Percentiles rank a stretch among this genome's conserved stretches.
Conservation (phyloP, 2,888 invertebrate species). For the Brassicogethes aeneus region DNA sequence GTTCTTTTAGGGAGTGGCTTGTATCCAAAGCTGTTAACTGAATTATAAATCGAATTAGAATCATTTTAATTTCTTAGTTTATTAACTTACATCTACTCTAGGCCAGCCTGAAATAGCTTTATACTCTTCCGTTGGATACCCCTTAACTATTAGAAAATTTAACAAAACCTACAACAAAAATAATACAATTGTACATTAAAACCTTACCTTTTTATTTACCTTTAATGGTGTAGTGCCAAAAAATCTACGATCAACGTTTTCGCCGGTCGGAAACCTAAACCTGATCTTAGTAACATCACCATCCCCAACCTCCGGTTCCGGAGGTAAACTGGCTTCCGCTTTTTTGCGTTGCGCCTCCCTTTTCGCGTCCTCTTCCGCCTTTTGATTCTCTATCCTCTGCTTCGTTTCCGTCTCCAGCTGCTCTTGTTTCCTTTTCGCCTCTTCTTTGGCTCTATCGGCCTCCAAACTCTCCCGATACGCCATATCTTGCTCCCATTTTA, state of each 20-base stretch:
- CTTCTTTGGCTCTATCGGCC: conserved; percentile 83
- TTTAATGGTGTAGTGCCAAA: conserved; percentile 48
- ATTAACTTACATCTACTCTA: conserved; percentile 79
- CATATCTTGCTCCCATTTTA: conserved; percentile 89
- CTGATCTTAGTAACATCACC: conserved; percentile 64
- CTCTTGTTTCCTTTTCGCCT: conserved; percentile 70
- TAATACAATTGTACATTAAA: neutral
- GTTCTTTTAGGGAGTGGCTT: conserved; percentile 64
- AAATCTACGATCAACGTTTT: conserved; percentile 72
- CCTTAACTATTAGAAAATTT: conserved; percentile 81
- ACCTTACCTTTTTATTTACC: conserved; percentile 30
- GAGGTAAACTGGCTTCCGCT: conserved; percentile 61
- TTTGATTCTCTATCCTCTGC: conserved; percentile 66
- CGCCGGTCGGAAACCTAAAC: conserved; percentile 72
- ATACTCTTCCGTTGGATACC: conserved; percentile 78
- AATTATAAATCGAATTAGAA: conserved; percentile 20
- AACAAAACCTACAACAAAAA: conserved; percentile 57
- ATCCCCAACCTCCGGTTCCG: conserved; percentile 50
- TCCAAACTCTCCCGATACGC: conserved; percentile 87
- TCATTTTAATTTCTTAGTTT: neutral
- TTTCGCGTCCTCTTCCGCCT: conserved; percentile 60
- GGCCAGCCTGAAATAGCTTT: conserved; percentile 93
- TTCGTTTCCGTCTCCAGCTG: conserved; percentile 62
- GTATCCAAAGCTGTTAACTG: conserved; percentile 74
- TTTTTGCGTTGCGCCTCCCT: conserved; percentile 59